Conservation (phyloP, 2,113 vertebrate genomes). For the Brachypodius melanocephalos region DNA sequence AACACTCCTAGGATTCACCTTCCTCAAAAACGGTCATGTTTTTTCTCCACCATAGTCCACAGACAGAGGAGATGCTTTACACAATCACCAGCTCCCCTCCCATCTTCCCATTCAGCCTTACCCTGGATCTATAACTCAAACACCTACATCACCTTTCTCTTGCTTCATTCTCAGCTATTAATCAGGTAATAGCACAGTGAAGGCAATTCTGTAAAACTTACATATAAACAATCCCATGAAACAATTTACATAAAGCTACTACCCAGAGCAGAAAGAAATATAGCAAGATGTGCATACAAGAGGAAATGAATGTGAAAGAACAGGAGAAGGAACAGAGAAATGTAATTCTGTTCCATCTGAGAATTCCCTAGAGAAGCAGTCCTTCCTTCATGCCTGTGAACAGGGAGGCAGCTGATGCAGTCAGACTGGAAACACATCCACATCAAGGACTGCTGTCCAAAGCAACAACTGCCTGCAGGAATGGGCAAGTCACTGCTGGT, state of each 20-base stretch:
- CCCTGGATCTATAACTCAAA: neutral
- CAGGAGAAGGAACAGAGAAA: neutral
- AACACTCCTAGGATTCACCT: neutral
- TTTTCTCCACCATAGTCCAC: neutral
- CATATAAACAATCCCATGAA: neutral
- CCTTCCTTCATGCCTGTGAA: accelerated
- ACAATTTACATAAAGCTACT: neutral
- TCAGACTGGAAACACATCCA: neutral
- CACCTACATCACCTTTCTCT: neutral
- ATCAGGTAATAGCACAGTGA: neutral
- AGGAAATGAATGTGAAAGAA: neutral
- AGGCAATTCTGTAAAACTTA: neutral
- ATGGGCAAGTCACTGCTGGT: neutral
- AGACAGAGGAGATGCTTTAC: neutral
- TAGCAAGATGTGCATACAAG: neutral
- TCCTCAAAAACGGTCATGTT: neutral
- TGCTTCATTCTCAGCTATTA: neutral
- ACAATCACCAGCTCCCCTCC: neutral
- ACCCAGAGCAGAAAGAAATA: neutral
- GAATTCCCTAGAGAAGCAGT: neutral
- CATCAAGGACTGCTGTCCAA: neutral
- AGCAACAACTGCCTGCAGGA: neutral
- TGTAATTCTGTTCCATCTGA: neutral
- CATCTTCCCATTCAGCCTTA: neutral
- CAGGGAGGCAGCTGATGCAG: neutral